Evolutionary conservation across 2,113 vertebrate genomes (phyloP), one percentile per base, ranked within the genome.

Genomic region (Limanda limanda): DNA sequence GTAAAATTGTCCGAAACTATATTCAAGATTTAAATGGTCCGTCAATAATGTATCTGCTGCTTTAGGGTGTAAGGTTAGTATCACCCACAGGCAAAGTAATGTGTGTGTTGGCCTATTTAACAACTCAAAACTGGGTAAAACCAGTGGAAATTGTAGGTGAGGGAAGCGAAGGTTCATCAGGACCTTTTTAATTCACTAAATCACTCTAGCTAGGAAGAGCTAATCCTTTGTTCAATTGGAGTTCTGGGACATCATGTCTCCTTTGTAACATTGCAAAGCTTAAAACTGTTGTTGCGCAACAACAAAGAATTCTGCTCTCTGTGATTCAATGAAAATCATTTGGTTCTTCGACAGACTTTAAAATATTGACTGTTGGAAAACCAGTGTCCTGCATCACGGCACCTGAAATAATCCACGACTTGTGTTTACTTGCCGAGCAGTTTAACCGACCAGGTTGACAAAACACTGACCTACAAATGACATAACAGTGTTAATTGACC

Each of bases 321-420:
- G 40, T 3, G 2, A 40, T 40, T 11, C 40, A 12, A 1, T 55
- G 4, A 35, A 18, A 40, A 27, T 56, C 17, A 17, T 45, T 55
- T 42, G 24, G 62, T 15, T 8, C n/a, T 48, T 48, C 4, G 47
- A 15, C 15, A 48, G 12, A 47, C 23, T 69, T 69, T 23, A 56
- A 56, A 8, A 69, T 63, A 37, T 70, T 51, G 68, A 65, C 37
- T 48, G 52, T 37, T 35, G 63, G 20, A 3, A 65, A 75, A 45
- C 23, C n/a, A 7, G 23, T 10, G 0, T 55, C 20, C 31, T 14
- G 5, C 48, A 27, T 67, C 60, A 25, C 15, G 56, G 4, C 3
- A n/a, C 27, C 69, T 45, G 31, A 68, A n/a, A 31, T 63, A 0
- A 51, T 51, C 15, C 13, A 45, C 23, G 20, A 37, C 65, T 1